Evolutionary conservation across 2,797 vertebrate genomes (phyloP), one percentile per base, ranked within the genome.

Genomic region (Perodicticus potto): DNA sequence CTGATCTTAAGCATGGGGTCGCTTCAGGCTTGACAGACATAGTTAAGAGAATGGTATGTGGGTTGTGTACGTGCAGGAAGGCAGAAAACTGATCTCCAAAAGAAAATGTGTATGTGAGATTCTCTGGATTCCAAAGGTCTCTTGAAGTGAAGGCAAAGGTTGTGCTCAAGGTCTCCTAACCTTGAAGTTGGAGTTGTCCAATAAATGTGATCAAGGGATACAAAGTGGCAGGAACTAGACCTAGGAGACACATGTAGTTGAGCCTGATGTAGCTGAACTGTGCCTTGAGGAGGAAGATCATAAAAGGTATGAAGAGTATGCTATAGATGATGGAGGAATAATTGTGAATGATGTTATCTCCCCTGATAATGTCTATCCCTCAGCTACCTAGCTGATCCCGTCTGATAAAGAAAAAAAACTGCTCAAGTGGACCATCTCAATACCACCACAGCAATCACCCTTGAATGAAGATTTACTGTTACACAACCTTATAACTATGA

Each of bases 101-200:
- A 53, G 49, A 53, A 14, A 53, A 16, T 53, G 49, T 53, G 49
- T 53, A 53, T 17, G 49, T 53, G 49, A 53, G 49, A 53, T 14
- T 53, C 49, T 53, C 14, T 53, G 49, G 49, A 53, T 53, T 53
- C 49, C 49, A 53, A 53, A 53, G 14, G 49, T 53, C 49, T 53
- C 14, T 53, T 53, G 49, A 53, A 53, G 3, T 53, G 49, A 4
- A 53, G 49, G 14, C 14, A 16, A 53, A 53, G 49, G 14, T 53
- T 53, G 3, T 53, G 49, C 14, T 17, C 49, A 13, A 53, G 49
- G 49, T 53, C 12, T 53, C 80, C 94, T 70, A 93, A 94, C 9
- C 98, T n/a, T n/a, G n/a, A n/a, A 97, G 97, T 32, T 98, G 93
- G 91, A 97, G 92, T 96, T 93, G 40, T 65, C 98, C 86, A 97